phyloP scores from a whole-genome alignment of 2,797 vertebrate species.

The Lutjanus campechanus region DNA sequence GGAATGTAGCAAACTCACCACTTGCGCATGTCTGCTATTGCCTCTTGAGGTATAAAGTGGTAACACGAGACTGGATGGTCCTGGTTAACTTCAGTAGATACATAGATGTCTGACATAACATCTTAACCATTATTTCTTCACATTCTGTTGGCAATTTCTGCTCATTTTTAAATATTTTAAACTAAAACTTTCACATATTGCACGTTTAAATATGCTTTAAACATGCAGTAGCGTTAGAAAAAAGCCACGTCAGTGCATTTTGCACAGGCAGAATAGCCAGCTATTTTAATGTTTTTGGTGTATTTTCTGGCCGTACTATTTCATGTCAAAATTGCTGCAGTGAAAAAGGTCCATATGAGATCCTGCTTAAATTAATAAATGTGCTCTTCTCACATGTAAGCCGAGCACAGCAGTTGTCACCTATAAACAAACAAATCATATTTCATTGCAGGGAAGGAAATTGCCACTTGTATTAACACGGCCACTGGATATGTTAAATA shows the following conservation, averaged over 20 bases:
- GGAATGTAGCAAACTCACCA: too few relatives aligned
- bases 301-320: background rate
- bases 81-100: too few relatives aligned
- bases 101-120: too few relatives aligned
- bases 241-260: background rate
- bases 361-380: conserved; percentile 13
- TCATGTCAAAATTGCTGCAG: too few relatives aligned
- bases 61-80: too few relatives aligned
- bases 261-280: background rate
- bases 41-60: too few relatives aligned
- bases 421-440: conserved; percentile 32
- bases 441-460: conserved; percentile 40
- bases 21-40: too few relatives aligned
- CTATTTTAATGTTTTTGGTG: background rate
- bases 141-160: too few relatives aligned
- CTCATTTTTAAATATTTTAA: too few relatives aligned
- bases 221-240: conserved; percentile 7
- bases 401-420: conserved; percentile 12
- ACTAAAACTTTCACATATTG: too few relatives aligned
- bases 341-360: background rate
- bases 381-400: conserved; percentile 15
- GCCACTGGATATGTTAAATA: conserved; percentile 56
- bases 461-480: conserved; percentile 21
- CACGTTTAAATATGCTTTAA: background rate
- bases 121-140: too few relatives aligned